Base-by-base conservation (phyloP, 1,140 invertebrate genomes). In the Calephelis virginiensis region DNA sequence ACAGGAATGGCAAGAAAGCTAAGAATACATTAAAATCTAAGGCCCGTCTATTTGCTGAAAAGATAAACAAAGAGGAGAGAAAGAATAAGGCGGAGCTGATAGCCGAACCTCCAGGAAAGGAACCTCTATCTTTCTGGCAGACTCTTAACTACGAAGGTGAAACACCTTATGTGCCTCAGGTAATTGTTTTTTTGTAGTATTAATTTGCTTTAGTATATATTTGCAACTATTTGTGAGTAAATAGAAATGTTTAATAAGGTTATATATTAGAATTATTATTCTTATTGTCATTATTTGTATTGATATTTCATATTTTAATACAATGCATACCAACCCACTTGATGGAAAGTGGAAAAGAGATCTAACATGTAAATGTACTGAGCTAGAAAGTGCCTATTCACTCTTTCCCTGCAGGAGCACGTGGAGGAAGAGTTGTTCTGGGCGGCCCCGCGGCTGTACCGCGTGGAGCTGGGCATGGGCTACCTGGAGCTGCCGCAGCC, bases 61-160 rank as follows among this genome's bases (percentile, higher is more conserved):
- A 99, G 90, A 98, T 99, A 47, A 99, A 99, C 85, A 99, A 99
- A 92, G 98, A 99, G 85, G 99, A 99, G 91, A 92, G 98, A 14
- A 99, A 99, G 86, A 98, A 98, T 78, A 96, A 96, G 83, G 95
- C 97, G 0, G 97, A 99, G 78, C 97, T 99, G 59, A 92, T 97
- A 47, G 95, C 96, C 0, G 95, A 98, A 81, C 92, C 93, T 40
- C 96, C 98, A 89, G 95, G 95, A 4, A 93, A 95, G 53, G 98
- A 99, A 85, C 94, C 94, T 1, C 86, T 92, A 40, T 96, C 97
- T 28, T 99, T 99, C 91, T 98, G 97, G 96, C 91, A 92, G 49
- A 85, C 92, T 38, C 88, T 98, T 17, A 94, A 94, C 11, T 89
- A 94, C 64, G 79, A 88, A 9, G 86, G 83, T 5, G 91, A 93